Evolutionary conservation across 2,797 vertebrate species (phyloP).

Genomic region (Miichthys miiuy): DNA sequence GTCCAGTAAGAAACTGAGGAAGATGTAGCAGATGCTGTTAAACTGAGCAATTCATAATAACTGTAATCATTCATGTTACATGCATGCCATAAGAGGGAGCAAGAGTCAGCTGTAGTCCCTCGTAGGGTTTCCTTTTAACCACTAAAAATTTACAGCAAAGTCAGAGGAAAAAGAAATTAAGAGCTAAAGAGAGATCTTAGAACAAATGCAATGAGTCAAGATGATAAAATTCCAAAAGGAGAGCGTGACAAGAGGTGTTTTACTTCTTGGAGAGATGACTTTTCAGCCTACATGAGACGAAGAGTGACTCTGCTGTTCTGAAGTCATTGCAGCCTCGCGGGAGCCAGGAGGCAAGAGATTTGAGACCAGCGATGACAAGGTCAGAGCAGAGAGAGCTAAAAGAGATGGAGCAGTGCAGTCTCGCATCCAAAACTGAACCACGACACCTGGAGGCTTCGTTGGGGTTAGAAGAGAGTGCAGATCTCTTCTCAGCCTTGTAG

Average conservation of each 20-base stretch:
- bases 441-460: conserved; percentile 32
- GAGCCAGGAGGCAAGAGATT: conserved; percentile 43
- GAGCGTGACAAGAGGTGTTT: conserved; percentile 2
- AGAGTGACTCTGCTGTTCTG: conserved; percentile 39
- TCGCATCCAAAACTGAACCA: conserved; percentile 22
- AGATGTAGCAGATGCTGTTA: conserved; percentile 16
- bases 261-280: conserved; percentile 38
- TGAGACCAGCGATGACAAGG: conserved; percentile 61
- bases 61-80: conserved; percentile 16
- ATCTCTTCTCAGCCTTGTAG: conserved; percentile 3
- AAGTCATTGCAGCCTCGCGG: conserved; percentile 48
- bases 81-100: not conserved
- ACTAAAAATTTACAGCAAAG: not conserved
- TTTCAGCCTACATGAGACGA: conserved; percentile 42
- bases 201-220: not conserved
- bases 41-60: not conserved
- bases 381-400: conserved; percentile 46
- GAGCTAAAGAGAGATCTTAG: not conserved
- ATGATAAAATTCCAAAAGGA: conserved; percentile 18
- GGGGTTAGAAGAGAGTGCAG: not conserved
- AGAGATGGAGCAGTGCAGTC: conserved; percentile 14
- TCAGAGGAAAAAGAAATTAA: not conserved
- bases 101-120: not conserved
- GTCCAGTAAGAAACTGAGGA: conserved; percentile 8
- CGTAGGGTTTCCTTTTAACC: not conserved